A percentile compares a stretch with the other conserved stretches of the same genome.
phyloP scores from a whole-genome alignment of 92 coral and sea anemone species.

The Phymanthus crucifer region DNA sequence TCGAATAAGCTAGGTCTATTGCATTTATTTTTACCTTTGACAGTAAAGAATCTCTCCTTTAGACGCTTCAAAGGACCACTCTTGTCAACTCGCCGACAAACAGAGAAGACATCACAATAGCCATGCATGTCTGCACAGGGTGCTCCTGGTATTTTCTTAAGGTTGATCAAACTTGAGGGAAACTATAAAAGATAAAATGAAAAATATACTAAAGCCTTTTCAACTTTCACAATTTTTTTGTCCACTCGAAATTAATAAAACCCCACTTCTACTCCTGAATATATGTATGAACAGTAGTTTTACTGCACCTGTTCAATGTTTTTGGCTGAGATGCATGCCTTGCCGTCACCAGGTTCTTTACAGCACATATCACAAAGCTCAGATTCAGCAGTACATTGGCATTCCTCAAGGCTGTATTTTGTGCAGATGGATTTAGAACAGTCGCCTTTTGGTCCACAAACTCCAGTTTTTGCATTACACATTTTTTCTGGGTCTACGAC shows the following conservation, averaged over 20 bases:
- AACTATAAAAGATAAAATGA: conserved; percentile 49
- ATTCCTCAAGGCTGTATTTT: conserved; percentile 59
- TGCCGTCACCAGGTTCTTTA: conserved; percentile 43
- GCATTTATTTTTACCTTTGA: conserved; percentile 60
- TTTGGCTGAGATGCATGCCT: conserved; percentile 53
- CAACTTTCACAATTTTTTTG: too few species aligned
- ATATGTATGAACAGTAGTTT: neutral
- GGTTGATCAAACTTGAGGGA: conserved; percentile 27
- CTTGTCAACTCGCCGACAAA: conserved; percentile 85
- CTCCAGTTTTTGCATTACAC: conserved; percentile 64
- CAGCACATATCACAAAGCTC: conserved; percentile 92
- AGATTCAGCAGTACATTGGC: conserved; percentile 66
- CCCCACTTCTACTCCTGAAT: too few species aligned
- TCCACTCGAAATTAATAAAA: neutral
- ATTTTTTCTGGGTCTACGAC: conserved; percentile 36
- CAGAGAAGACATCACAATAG: conserved; percentile 91
- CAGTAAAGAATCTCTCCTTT: conserved; percentile 71
- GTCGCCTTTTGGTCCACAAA: conserved; percentile 73
- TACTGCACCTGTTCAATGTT: conserved; percentile 36
- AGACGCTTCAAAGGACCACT: conserved; percentile 88
- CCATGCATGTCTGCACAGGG: conserved; percentile 88
- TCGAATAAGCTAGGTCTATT: neutral
- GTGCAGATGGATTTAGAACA: conserved; percentile 77
- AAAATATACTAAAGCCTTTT: neutral
- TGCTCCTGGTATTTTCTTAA: conserved; percentile 78